phyloP scores from a whole-genome alignment of 1,140 invertebrate species.

The Bicyclus anynana region DNA sequence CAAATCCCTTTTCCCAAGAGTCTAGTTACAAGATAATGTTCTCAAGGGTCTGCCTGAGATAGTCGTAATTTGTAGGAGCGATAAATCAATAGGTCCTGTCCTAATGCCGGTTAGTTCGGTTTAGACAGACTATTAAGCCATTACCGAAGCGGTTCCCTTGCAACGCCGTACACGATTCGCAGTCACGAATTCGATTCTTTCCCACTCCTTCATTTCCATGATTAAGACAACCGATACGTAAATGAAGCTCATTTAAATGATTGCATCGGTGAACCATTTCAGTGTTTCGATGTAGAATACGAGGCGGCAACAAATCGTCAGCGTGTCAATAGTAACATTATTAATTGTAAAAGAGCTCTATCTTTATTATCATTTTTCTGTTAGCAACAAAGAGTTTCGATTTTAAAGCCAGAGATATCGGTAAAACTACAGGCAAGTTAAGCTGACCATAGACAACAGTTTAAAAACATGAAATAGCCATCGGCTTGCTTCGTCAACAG shows the following conservation, averaged over 20 bases:
- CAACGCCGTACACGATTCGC: constrained; percentile 8
- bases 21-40: not conserved
- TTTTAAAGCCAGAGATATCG: too few species aligned
- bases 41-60: not conserved
- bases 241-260: not conserved
- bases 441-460: too few species aligned
- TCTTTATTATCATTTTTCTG: too few species aligned
- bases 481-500: too few species aligned
- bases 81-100: constrained; percentile 1
- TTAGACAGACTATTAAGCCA: constrained; percentile 8
- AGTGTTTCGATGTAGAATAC: not conserved
- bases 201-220: constrained; percentile 11
- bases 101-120: not conserved
- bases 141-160: constrained; percentile 9
- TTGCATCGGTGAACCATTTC: not conserved
- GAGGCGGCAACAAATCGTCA: too few species aligned
- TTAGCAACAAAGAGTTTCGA: too few species aligned
- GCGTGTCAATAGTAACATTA: too few species aligned
- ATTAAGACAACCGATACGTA: constrained; percentile 5
- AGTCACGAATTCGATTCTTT: constrained; percentile 17
- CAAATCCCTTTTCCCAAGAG: not conserved
- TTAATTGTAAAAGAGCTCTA: too few species aligned
- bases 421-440: too few species aligned
- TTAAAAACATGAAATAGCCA: too few species aligned
- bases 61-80: not conserved